These are phyloP conservation scores for Pomatorhinus ruficollis DNA, from an alignment of 2,113 vertebrate species.

Conservation along the genomic window DNA sequence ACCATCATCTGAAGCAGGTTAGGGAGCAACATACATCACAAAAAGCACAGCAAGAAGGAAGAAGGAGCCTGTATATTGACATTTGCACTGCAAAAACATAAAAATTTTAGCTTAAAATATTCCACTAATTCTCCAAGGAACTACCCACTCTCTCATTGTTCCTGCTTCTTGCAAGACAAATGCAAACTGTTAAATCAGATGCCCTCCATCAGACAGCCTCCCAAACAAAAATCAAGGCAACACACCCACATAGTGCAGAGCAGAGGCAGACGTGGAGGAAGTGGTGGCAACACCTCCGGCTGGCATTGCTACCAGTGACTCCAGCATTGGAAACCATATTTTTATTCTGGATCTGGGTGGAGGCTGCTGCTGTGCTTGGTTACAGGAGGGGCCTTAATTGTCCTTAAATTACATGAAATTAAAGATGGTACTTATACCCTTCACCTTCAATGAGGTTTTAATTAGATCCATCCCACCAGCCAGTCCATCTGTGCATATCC, in stretches of 20 bases:
- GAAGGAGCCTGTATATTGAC: background rate
- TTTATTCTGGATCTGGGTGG: background rate
- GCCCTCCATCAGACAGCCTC: background rate
- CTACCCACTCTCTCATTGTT: background rate
- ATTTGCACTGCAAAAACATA: background rate
- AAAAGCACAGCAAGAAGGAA: background rate
- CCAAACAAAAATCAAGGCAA: background rate
- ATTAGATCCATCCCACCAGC: background rate
- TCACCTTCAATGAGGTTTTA: slow-evolving; percentile 49
- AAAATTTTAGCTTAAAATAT: background rate
- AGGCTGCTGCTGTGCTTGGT: background rate
- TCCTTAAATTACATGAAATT: slow-evolving; percentile 20
- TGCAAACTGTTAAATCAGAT: background rate
- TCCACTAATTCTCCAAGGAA: accelerated
- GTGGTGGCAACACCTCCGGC: background rate
- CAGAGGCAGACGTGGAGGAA: background rate
- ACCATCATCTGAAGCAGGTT: background rate
- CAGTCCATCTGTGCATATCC: background rate
- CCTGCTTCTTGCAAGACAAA: background rate
- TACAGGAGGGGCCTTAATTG: background rate
- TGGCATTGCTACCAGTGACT: background rate
- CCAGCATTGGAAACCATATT: background rate
- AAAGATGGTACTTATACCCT: slow-evolving; percentile 33
- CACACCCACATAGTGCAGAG: accelerated
- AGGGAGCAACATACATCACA: background rate